Evolutionary conservation across 2,113 vertebrate genomes (phyloP), one percentile per base, ranked within the genome.

Genomic region (Bubo bubo): DNA sequence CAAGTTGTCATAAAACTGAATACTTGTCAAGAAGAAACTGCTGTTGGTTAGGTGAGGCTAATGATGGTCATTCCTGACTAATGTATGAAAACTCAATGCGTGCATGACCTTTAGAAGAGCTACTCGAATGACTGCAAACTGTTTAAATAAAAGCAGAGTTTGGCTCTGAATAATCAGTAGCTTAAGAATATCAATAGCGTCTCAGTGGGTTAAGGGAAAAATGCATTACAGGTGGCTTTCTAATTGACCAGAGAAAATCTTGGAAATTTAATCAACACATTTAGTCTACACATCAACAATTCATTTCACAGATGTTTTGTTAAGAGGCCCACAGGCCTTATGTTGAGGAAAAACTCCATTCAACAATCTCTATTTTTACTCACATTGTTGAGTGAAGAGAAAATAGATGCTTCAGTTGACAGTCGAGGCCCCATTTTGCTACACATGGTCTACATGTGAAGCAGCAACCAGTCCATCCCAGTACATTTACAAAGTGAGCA

Each of bases 171-270:
- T 27, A 76, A 37, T 70, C 67, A 74, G 67, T 66, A 80, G 74
- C 30, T 77, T 71, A 50, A 53, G 59, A 66, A 59, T 86, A 80
- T 86, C 92, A 60, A 70, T 23, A 95, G 19, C 0, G 0, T 62
- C 74, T 83, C 72, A 32, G 50, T 39, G 79, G 49, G 41, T 58
- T 88, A 64, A 87, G 28, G 35, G 35, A 37, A 90, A 96, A 93
- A 88, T 52, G n/a, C 41, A 14, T 91, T 88, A 86, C 72, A 90
- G 90, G 91, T 95, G 86, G 89, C 37, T 96, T 94, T 71, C 45
- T 95, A 96, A 96, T 90, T 92, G 94, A 93, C 64, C 68, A 86
- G 63, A 86, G 90, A 96, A 93, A 94, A 76, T 88, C 82, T 83
- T 88, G 72, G 92, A 90, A 94, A 93, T 95, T 63, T 86, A 92